A percentile compares a stretch with the other conserved stretches of the same genome.
Conservation (phyloP, 2,113 vertebrate genomes). For the Anhinga anhinga region DNA sequence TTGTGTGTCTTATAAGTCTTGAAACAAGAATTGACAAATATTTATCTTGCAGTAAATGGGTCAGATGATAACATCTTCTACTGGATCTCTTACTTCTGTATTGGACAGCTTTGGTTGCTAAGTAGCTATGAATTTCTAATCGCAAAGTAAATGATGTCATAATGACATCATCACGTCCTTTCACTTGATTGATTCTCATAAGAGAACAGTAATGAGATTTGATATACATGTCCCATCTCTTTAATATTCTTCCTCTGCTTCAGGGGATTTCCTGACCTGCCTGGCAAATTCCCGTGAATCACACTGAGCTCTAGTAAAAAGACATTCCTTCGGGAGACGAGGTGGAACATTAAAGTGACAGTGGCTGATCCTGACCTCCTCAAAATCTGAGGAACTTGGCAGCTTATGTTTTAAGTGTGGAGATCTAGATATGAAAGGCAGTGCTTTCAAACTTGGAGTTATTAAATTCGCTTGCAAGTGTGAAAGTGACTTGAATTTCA, state of each 20-base stretch:
- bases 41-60: constrained; percentile 20
- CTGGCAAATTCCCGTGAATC: constrained; percentile 62
- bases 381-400: not conserved
- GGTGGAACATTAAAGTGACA: constrained; percentile 54
- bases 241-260: constrained; percentile 67
- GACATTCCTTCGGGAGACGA: constrained; percentile 15
- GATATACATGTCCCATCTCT: constrained; percentile 68
- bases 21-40: not conserved
- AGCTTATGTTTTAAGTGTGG: not conserved
- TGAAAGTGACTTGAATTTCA: not conserved
- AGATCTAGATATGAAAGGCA: not conserved
- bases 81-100: constrained; percentile 5
- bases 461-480: not conserved
- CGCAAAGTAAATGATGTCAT: constrained; percentile 65
- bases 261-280: constrained; percentile 68
- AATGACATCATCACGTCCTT: constrained; percentile 58
- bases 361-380: not conserved
- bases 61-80: constrained; percentile 36
- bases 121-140: constrained; percentile 68
- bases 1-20: not conserved
- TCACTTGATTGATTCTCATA: constrained; percentile 64
- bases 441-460: not conserved
- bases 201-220: constrained; percentile 69
- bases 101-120: constrained; percentile 44
- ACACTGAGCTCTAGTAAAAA: constrained; percentile 51